A percentile compares a stretch with the other conserved stretches of the same genome.
Conservation (phyloP, 1,140 invertebrate genomes). For the Apolygus lucorum region DNA sequence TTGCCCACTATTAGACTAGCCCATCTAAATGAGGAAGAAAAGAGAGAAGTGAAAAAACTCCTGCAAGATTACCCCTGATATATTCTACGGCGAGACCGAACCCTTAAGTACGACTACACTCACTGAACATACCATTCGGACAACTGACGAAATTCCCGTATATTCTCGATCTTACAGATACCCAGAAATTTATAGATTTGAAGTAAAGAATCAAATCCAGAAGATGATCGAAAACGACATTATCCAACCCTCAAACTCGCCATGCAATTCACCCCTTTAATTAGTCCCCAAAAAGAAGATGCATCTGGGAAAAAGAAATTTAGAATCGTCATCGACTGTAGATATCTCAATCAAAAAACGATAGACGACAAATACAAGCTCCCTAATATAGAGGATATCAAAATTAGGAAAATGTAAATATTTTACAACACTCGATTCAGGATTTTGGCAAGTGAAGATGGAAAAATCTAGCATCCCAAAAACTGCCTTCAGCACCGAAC, state of each 20-base stretch:
- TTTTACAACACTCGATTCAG: constrained; percentile 44
- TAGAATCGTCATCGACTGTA: constrained; percentile 29
- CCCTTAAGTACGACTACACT: constrained; percentile 12
- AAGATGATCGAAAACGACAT: no score
- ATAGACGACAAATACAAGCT: constrained; percentile 41
- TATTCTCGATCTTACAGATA: constrained; percentile 36
- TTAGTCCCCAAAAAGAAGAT: no score
- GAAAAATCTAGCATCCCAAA: no score
- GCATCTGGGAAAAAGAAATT: constrained; percentile 31
- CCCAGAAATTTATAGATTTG: constrained; percentile 36
- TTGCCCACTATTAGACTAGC: no score
- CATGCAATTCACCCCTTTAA: constrained; percentile 28
- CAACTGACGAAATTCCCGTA: constrained; percentile 29
- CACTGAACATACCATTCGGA: constrained; percentile 35
- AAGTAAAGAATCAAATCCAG: constrained; percentile 38
- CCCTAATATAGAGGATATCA: constrained; percentile 40
- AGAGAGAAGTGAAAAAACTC: background rate
- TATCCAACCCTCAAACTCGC: constrained; percentile 26
- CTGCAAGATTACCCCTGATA: background rate
- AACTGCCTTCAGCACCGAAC: constrained; percentile 41
- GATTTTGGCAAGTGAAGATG: constrained; percentile 46
- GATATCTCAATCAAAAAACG: constrained; percentile 31
- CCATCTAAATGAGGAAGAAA: no score
- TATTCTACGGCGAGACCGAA: constrained; percentile 8
- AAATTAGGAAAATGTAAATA: no score